Base-by-base conservation (phyloP, 2,797 vertebrate genomes). In the Aulostomus chinensis region DNA sequence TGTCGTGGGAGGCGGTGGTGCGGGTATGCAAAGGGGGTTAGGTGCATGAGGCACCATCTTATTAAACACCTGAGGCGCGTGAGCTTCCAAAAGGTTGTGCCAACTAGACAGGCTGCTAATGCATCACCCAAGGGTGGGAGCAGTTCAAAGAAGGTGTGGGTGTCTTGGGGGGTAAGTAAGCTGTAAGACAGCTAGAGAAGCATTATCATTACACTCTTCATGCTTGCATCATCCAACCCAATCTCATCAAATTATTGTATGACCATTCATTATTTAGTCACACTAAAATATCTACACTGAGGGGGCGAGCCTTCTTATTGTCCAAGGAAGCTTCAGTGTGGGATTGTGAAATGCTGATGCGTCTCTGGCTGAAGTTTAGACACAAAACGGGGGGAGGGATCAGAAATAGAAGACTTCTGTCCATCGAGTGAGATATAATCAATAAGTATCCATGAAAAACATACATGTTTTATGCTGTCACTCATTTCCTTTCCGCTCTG, bases 221-320 rank as follows among this genome's bases (percentile, higher is more conserved):
- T 32, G 35, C 66, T 83, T 83, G 77, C 84, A 84, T 84, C 81
- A 81, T 78, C 78, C 72, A 58, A 81, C 69, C 73, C 75, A 80
- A 77, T 83, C 84, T 79, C 81, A 73, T 86, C 79, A 88, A 84
- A 83, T 85, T 76, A 84, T 83, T 80, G 73, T 82, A 79, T 69
- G 63, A 74, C 66, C 67, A 76, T 81, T 84, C 73, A 72, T 72
- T 70, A 61, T 83, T 82, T 82, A 81, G 77, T 88, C 79, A 79
- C 70, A 82, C 75, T 56, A 54, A 68, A 52, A 73, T 72, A 37
- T 74, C 54, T 47, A 42, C 48, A 57, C 32, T 63, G 72, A 74
- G 82, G 68, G 67, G 80, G 81, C 28, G 61, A 49, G 56, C 11
- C 34, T 60, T 61, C 48, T 51, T 48, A 56, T 56, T 35, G 42